Evolutionary conservation across 1,140 invertebrate genomes (phyloP).

Genomic region (Platyscapa corneri): DNA sequence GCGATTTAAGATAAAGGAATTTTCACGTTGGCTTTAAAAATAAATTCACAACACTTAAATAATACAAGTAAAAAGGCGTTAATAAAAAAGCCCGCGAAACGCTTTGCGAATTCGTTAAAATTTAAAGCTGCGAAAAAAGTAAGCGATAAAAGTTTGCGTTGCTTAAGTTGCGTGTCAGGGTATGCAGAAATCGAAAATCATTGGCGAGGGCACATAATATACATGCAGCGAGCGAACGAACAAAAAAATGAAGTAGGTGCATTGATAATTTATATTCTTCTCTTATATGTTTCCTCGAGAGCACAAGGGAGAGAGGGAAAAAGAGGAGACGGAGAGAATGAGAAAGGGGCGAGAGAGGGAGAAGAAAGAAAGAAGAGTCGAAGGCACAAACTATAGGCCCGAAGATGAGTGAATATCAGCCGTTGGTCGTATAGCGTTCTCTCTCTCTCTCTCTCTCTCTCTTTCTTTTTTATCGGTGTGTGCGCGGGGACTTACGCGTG

Average conservation of each 20-base stretch:
- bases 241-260: constrained; percentile 22
- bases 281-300: background rate
- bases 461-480: no score
- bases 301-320: no score
- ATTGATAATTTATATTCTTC: constrained; percentile 45
- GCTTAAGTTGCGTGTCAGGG: background rate
- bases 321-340: background rate
- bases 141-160: background rate
- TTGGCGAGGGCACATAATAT: background rate
- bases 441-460: no score
- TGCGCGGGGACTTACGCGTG: background rate
- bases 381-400: background rate
- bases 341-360: no score
- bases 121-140: background rate
- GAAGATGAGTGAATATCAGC: constrained; percentile 24
- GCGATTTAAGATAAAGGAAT: background rate
- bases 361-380: background rate
- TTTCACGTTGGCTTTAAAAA: background rate
- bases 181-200: background rate
- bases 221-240: background rate
- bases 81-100: no score
- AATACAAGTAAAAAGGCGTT: no score
- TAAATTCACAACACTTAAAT: background rate
- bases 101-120: no score
- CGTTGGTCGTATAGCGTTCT: background rate